These are phyloP conservation scores for Rhinolophus sinicus DNA, from an alignment of 2,113 vertebrate species.

Conservation along the genomic window DNA sequence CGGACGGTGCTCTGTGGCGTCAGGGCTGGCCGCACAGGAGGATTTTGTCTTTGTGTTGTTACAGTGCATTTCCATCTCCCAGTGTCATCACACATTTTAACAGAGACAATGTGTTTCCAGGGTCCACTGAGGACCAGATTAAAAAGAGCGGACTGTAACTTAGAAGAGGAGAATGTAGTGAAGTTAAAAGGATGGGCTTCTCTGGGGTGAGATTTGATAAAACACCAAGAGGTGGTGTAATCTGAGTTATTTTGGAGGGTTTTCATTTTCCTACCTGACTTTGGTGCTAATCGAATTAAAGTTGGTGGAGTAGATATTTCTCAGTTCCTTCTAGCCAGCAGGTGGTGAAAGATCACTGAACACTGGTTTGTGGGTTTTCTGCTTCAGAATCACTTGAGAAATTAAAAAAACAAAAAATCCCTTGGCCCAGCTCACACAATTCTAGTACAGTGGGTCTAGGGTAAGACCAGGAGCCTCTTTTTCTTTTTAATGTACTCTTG, in stretches of 20 bases:
- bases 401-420: neutral
- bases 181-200: neutral
- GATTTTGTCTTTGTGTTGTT: neutral
- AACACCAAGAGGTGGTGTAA: neutral
- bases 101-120: neutral
- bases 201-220: neutral
- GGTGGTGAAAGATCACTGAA: neutral
- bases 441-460: neutral
- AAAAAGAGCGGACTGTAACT: neutral
- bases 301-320: slow-evolving; percentile 33
- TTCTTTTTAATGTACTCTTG: neutral
- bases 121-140: neutral
- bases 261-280: slow-evolving; percentile 1
- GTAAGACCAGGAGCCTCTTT: neutral
- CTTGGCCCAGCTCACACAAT: neutral
- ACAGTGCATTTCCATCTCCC: neutral
- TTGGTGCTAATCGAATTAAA: slow-evolving; percentile 32
- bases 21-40: neutral
- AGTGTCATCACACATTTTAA: neutral
- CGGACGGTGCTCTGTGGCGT: neutral
- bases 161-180: slow-evolving; percentile 15
- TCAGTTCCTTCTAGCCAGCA: neutral
- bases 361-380: neutral
- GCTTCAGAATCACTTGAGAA: neutral
- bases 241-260: neutral